Conservation (phyloP, 2,888 invertebrate genomes). For the Arrhopalites spinosus region DNA sequence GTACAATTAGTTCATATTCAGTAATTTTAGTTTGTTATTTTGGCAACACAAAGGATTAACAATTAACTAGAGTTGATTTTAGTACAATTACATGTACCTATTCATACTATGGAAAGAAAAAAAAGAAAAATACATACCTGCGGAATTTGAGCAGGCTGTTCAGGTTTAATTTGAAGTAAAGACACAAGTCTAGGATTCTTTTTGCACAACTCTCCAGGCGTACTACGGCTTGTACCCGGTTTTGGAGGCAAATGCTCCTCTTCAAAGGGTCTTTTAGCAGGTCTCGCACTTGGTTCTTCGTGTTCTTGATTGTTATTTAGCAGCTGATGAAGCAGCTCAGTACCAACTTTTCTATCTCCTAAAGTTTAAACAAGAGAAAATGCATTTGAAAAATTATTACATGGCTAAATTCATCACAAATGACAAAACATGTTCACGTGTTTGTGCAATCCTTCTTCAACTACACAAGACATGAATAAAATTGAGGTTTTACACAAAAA, state of each 20-base stretch:
- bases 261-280: conserved; percentile 28
- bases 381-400: too few relatives aligned
- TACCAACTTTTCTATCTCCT: conserved; percentile 57
- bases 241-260: conserved; percentile 26
- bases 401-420: too few relatives aligned
- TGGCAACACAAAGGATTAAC: too few relatives aligned
- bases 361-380: too few relatives aligned
- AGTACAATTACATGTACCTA: background rate
- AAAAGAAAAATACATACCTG: conserved; percentile 56
- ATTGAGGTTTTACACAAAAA: too few relatives aligned
- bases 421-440: too few relatives aligned
- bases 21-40: too few relatives aligned
- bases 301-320: conserved; percentile 61
- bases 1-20: too few relatives aligned
- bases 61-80: too few relatives aligned
- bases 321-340: conserved; percentile 68
- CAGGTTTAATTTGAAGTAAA: conserved; percentile 75
- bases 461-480: too few relatives aligned
- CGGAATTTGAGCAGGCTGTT: conserved; percentile 67
- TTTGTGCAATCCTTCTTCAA: too few relatives aligned
- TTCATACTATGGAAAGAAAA: conserved; percentile 6
- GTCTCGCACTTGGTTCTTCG: conserved; percentile 6
- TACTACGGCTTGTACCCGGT: conserved; percentile 28
- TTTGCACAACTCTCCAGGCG: conserved; percentile 68
- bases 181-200: conserved; percentile 85